A percentile compares a stretch with the other conserved stretches of the same genome.
Evolutionary conservation across 2,888 invertebrate genomes (phyloP).

Genomic region (Polymixis flavicincta): DNA sequence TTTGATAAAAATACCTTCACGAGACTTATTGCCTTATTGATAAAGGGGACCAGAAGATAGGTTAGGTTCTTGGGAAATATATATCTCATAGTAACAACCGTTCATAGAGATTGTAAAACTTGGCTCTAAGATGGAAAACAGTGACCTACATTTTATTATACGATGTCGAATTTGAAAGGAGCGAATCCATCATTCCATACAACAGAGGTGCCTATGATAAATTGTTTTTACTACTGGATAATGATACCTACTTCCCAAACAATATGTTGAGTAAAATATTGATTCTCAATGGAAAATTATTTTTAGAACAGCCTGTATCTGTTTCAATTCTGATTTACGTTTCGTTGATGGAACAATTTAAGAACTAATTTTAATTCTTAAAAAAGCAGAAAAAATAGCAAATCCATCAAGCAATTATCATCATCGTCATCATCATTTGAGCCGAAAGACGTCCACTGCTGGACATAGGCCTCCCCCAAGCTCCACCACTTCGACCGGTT

Average conservation of each 20-base stretch:
- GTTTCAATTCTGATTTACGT: not conserved
- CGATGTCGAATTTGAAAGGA: conserved; percentile 75
- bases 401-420: not conserved
- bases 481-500: too few species aligned
- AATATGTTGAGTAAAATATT: conserved; percentile 11
- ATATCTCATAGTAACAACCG: conserved; percentile 10
- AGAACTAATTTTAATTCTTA: not conserved
- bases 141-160: conserved; percentile 74
- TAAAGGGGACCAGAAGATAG: conserved; percentile 12
- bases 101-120: conserved; percentile 28
- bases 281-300: conserved; percentile 1
- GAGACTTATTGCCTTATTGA: conserved; percentile 36
- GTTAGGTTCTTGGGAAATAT: conserved; percentile 4
- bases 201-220: conserved; percentile 73
- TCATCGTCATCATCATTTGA: too few species aligned
- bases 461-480: too few species aligned
- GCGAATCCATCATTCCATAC: conserved; percentile 73
- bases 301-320: not conserved
- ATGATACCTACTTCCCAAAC: conserved; percentile 52
- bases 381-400: not conserved
- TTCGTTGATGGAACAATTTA: not conserved
- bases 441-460: too few species aligned
- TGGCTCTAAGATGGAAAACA: conserved; percentile 52
- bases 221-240: conserved; percentile 70
- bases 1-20: conserved; percentile 20